phyloP scores from a whole-genome alignment of 1,140 invertebrate genomes.

The Trachymyrmex septentrionalis region DNA sequence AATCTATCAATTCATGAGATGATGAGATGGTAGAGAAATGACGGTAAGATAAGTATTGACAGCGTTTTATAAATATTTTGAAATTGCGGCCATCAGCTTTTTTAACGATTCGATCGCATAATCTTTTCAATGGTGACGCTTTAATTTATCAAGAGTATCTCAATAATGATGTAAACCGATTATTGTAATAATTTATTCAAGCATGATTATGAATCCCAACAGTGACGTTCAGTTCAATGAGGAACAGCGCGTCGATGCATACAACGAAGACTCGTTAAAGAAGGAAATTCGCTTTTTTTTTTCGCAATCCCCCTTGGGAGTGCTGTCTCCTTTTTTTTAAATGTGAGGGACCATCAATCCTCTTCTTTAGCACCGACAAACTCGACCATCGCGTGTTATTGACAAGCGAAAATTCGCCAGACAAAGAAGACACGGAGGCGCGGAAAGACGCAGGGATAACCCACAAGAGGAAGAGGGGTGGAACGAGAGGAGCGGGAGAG shows the following conservation, averaged over 20 bases:
- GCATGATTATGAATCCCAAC: neutral
- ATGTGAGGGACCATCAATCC: conserved; percentile 62
- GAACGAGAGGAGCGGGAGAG: neutral
- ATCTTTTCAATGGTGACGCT: conserved; percentile 4
- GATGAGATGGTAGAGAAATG: neutral
- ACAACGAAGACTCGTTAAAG: conserved; percentile 46
- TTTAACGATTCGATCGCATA: conserved; percentile 7
- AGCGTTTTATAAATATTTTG: conserved; percentile 4
- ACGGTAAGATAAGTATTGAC: neutral
- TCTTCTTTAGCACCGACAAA: conserved; percentile 46
- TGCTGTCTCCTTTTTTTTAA: conserved; percentile 43
- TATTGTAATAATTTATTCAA: conserved; percentile 56
- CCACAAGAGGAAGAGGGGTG: neutral
- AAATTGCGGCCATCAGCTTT: neutral
- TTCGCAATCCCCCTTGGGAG: neutral
- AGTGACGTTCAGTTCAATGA: conserved; percentile 22
- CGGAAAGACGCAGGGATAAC: conserved; percentile 19
- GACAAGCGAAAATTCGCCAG: conserved; percentile 64
- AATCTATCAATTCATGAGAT: neutral
- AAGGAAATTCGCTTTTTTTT: conserved; percentile 51
- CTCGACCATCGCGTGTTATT: conserved; percentile 62
- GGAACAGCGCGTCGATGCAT: neutral
- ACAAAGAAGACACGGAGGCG: conserved; percentile 54
- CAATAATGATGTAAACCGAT: conserved; percentile 17
- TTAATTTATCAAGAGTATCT: conserved; percentile 18